A percentile compares a stretch with the other conserved stretches of the same genome.
phyloP scores from a whole-genome alignment of 1,140 invertebrate species.

The Zaprionus ghesquierei region DNA sequence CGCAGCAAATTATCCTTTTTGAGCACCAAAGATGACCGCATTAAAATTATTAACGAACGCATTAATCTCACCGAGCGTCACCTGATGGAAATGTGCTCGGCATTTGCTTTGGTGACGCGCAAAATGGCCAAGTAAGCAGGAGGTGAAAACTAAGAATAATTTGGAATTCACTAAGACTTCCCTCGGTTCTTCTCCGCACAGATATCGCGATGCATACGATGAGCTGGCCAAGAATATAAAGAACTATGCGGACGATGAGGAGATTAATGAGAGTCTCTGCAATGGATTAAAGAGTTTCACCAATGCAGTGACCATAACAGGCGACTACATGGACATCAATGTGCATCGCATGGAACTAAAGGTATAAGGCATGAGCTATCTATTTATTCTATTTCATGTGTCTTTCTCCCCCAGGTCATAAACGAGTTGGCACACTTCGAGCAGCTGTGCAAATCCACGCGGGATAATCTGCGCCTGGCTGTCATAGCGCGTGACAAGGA shows the following conservation, averaged over 20 bases:
- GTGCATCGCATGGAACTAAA: slow-evolving; percentile 88
- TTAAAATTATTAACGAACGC: slow-evolving; percentile 87
- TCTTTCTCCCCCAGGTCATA: slow-evolving; percentile 49
- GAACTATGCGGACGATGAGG: slow-evolving; percentile 87
- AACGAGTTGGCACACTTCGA: slow-evolving; percentile 88
- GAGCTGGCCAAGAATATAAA: slow-evolving; percentile 87
- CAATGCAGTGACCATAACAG: slow-evolving; percentile 86
- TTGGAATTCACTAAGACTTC: neutral
- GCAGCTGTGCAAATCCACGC: slow-evolving; percentile 87
- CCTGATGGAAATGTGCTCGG: slow-evolving; percentile 87
- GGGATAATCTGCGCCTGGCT: slow-evolving; percentile 89
- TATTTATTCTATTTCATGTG: neutral
- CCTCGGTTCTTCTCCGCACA: slow-evolving; percentile 41
- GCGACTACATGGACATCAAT: slow-evolving; percentile 88
- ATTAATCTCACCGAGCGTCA: slow-evolving; percentile 87
- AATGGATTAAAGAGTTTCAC: slow-evolving; percentile 86
- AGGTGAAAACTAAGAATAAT: neutral
- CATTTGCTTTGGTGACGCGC: slow-evolving; percentile 86
- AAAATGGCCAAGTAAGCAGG: slow-evolving; percentile 86
- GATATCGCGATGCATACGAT: slow-evolving; percentile 88
- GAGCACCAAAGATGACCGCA: slow-evolving; percentile 77
- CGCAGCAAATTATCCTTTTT: slow-evolving; percentile 73
- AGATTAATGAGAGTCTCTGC: slow-evolving; percentile 87
- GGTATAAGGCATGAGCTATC: slow-evolving; percentile 60
- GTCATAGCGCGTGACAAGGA: slow-evolving; percentile 88